Evolutionary conservation across 1,140 invertebrate genomes (phyloP).

Genomic region (Brachionus plicatilis): DNA sequence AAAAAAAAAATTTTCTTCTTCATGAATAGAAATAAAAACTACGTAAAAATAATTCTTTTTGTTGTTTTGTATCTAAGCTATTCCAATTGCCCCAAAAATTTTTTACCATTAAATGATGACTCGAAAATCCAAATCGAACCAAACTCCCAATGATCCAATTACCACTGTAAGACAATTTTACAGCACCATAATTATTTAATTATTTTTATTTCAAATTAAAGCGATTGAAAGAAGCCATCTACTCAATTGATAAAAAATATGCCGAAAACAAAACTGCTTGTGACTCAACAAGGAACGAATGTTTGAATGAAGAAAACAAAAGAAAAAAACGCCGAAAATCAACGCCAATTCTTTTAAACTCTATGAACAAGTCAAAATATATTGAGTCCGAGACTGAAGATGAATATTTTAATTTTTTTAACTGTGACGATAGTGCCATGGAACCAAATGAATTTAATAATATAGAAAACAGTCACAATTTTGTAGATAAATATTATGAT

Average conservation of each 20-base stretch:
- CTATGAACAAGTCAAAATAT: not conserved
- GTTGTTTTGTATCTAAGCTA: not conserved
- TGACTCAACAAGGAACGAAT: not conserved
- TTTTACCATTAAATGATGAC: slow-evolving; percentile 14
- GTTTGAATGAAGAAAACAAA: not conserved
- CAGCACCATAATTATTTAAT: not conserved
- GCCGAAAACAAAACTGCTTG: not conserved
- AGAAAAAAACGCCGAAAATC: slow-evolving; percentile 24
- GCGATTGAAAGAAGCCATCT: slow-evolving; percentile 17
- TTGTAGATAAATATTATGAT: not conserved
- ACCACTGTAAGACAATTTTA: slow-evolving; percentile 2
- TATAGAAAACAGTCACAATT: not conserved
- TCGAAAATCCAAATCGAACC: not conserved
- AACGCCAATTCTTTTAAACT: not conserved
- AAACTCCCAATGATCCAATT: not conserved
- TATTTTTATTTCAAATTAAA: not conserved
- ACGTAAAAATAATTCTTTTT: slow-evolving; percentile 22
- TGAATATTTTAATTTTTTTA: slow-evolving; percentile 11
- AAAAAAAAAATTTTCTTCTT: not conserved
- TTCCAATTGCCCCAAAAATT: not conserved
- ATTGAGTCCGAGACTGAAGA: not conserved
- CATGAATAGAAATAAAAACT: slow-evolving; percentile 21
- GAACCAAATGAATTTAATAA: not conserved
- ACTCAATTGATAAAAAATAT: not conserved
- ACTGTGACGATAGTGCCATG: not conserved